These are phyloP conservation scores for Tichodroma muraria DNA, from an alignment of 2,113 vertebrate species.

Conservation along the genomic window DNA sequence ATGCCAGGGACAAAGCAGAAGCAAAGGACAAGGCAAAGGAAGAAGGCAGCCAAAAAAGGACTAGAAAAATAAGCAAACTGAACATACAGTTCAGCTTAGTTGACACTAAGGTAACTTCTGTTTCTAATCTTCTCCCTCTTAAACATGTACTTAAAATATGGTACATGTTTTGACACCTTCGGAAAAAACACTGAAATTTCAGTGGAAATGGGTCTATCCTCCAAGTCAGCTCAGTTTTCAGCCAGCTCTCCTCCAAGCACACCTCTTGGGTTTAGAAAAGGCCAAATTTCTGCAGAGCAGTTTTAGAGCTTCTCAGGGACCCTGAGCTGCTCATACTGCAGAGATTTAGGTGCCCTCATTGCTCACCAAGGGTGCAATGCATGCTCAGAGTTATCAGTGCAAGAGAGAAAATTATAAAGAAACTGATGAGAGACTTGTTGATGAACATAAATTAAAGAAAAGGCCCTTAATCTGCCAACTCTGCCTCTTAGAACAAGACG, in stretches of 20 bases:
- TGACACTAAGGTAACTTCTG: neutral
- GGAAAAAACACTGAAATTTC: neutral
- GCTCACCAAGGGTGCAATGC: neutral
- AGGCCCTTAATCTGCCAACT: neutral
- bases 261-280: neutral
- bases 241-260: neutral
- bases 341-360: neutral
- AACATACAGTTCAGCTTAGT: neutral
- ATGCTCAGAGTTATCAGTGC: neutral
- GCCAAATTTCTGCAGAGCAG: neutral
- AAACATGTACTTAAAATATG: neutral
- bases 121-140: neutral
- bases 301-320: neutral
- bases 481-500: neutral
- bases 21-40: neutral
- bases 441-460: neutral
- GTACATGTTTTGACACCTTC: neutral
- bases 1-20: neutral
- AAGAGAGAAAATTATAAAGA: neutral
- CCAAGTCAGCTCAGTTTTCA: neutral
- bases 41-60: neutral
- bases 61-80: neutral
- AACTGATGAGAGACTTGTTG: neutral
- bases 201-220: neutral
- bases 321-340: neutral